Base-by-base conservation (phyloP, 2,888 invertebrate genomes). In the Brassicogethes aeneus region DNA sequence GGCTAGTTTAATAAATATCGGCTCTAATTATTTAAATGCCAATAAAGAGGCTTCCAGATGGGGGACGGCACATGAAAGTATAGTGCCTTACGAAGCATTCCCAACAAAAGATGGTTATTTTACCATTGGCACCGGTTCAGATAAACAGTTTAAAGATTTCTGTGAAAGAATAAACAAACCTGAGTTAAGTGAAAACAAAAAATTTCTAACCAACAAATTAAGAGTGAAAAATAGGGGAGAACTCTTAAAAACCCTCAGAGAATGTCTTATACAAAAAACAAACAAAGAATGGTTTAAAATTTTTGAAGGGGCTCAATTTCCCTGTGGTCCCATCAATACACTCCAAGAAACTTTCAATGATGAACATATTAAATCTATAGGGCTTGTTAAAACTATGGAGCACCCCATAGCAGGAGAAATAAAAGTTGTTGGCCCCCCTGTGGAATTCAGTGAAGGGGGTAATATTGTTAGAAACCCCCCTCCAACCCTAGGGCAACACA, bases 41-140 rank as follows among this genome's bases (percentile, higher is more conserved):
- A 84, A 82, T 0, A 73, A 59, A 15, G 88, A 90, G 56, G 85
- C 85, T 0, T 70, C 74, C 42, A 74, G 89, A 37, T 85, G 85
- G 80, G 96, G 96, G n/a, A 94, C 94, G 0, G 88, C 88, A 0
- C 96, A 97, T 64, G 86, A 83, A 44, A 93, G 89, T 61, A 83
- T 97, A 44, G 96, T 96, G 0, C 96, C 96, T 0, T 96, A 97
- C 61, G 84, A 95, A 72, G 80, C 87, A 2, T 96, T 95, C 59
- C 73, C 77, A 57, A 89, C 92, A 0, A 76, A 75, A 59, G 85
- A 92, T 62, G 86, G 87, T 0, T 84, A 84, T 57, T 75, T 94
- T 40, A 88, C 95, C 0, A 72, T 95, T 2, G 94, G 94, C 0
- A 78, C 88, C 2, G 94, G 91, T 1, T 93, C 89, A 35, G 83